Base-by-base conservation (phyloP, 2,113 vertebrate species). In the Chaenogobius annularis region DNA sequence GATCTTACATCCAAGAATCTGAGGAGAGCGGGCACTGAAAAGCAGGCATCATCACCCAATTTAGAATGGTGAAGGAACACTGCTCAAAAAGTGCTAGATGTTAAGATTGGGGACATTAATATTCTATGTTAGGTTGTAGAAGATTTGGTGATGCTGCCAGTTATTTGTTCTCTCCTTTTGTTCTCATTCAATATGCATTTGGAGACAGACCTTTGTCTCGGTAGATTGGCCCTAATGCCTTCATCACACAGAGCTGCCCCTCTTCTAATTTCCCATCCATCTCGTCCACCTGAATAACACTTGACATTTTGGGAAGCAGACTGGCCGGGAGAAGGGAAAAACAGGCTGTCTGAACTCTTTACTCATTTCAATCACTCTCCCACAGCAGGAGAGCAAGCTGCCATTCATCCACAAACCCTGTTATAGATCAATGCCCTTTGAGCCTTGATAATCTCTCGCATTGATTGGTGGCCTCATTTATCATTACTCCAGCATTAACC, bases 381-480 rank as follows among this genome's bases (percentile, higher is more conserved):
- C 54, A 26, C 70, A 74, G 72, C 80, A 68, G 54, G 66, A 81
- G 68, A 75, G 72, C 72, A 81, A 80, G 68, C 75, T 85, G 72
- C 48, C 31, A n/a, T 55, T 83, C 69, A 73, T 68, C 8, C 5
- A 56, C 1, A 12, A 73, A 55, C 74, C 81, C 66, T 70, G 63
- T 79, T 66, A 73, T 83, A 70, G 82, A 91, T 89, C 87, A 83
- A 85, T 85, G 72, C 46, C 78, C 69, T 72, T 67, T 72, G 77
- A 89, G 83, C 77, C 84, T 77, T 75, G 68, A 74, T 88, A 90
- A 90, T 88, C 87, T 83, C 84, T 77, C 8, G n/a, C 66, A 88
- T 91, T 79, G 87, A 90, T 87, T 81, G 75, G 70, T 54, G 62
- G 73, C 81, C 77, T 84, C 79, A 79, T 83, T 79, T 79, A 88